A percentile compares a stretch with the other conserved stretches of the same genome.
Evolutionary conservation across 2,888 invertebrate species (phyloP).

Genomic region (Luperina nickerlii): DNA sequence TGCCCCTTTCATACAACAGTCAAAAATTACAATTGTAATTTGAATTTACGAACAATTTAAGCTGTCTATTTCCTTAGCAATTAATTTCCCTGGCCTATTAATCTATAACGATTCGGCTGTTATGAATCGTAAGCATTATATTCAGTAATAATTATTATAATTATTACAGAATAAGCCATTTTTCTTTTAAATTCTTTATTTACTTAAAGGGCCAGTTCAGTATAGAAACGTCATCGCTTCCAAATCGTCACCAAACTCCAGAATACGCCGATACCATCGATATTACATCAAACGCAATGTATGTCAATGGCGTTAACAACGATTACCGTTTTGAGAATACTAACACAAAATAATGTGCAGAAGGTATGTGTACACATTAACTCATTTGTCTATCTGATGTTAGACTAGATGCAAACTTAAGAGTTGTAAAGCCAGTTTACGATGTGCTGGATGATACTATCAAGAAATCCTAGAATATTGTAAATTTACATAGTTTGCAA

Average conservation of each 20-base stretch:
- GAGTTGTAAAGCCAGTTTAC: background rate
- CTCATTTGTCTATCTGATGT: background rate
- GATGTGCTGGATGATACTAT: background rate
- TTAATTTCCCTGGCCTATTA: background rate
- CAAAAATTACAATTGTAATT: background rate
- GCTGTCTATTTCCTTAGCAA: background rate
- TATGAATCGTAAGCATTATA: background rate
- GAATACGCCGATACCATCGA: conserved; percentile 54
- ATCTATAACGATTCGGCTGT: background rate
- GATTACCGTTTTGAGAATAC: conserved; percentile 59
- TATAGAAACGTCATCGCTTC: conserved; percentile 4
- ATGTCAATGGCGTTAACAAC: conserved; percentile 80
- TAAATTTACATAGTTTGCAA: background rate
- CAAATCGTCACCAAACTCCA: conserved; percentile 12
- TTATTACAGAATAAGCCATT: background rate
- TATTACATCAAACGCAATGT: conserved; percentile 77
- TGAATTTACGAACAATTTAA: background rate
- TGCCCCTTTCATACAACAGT: too few species aligned
- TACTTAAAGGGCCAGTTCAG: background rate
- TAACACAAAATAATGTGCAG: conserved; percentile 26
- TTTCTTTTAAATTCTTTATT: background rate
- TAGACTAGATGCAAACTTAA: background rate
- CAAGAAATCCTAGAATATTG: background rate
- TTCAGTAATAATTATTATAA: background rate
- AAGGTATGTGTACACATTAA: conserved; percentile 32